phyloP scores from a whole-genome alignment of 30 jellyfish, hydroid and myxozoan genomes.

The Aurelia aurita complex sp. Pacific region DNA sequence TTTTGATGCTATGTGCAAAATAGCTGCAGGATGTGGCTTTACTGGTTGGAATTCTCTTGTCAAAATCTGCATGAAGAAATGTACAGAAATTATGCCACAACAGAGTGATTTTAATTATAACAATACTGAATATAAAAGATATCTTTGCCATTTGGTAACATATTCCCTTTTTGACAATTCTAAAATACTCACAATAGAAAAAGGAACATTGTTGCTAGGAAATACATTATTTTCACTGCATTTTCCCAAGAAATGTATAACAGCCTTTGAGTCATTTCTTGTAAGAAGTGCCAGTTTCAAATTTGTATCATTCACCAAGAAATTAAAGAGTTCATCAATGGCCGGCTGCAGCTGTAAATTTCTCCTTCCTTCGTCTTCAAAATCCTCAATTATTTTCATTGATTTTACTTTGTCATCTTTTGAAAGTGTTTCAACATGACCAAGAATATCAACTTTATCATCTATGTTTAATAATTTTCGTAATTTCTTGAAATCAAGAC shows the following conservation, averaged over 20 bases:
- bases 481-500: conserved; percentile 67
- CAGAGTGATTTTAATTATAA: no score
- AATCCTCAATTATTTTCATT: conserved; percentile 59
- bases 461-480: conserved; percentile 47
- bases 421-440: conserved; percentile 57
- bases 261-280: conserved; percentile 75
- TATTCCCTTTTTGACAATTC: no score
- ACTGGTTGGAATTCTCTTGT: conserved; percentile 95
- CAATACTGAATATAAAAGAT: no score
- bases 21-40: conserved; percentile 97
- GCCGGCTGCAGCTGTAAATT: conserved; percentile 78
- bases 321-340: conserved; percentile 44
- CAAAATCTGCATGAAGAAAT: conserved; percentile 49
- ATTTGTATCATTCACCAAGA: conserved; percentile 21
- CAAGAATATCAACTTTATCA: conserved; percentile 68
- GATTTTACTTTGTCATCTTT: conserved; percentile 55
- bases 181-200: conserved; percentile 42
- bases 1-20: conserved; percentile 69
- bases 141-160: no score
- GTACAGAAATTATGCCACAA: background rate
- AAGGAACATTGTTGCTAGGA: background rate
- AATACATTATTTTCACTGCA: conserved; percentile 27
- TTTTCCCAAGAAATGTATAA: conserved; percentile 61
- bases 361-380: conserved; percentile 87
- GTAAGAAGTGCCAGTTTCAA: conserved; percentile 77